Evolutionary conservation across 2,797 vertebrate genomes (phyloP), one percentile per base, ranked within the genome.

Genomic region (Vultur gryphus): DNA sequence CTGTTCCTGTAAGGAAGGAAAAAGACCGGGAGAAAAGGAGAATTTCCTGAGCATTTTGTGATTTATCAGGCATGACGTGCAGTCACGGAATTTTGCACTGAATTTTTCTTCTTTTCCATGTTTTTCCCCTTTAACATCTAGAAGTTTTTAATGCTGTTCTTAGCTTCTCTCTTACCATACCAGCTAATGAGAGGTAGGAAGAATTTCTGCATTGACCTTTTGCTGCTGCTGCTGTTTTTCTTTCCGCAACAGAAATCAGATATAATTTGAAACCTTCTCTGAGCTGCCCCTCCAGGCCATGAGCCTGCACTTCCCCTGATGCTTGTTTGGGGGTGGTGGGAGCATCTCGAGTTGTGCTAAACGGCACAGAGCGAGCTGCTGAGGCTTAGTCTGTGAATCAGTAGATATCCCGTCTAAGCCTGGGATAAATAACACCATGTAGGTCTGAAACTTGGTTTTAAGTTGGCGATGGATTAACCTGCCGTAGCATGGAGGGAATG

Each of bases 151-250:
- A 57, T 59, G 51, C 19, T 88, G 0, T n/a, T 69, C 62, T 39
- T 73, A 90, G 51, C 54, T 73, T 75, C 33, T 89, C 1, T 7
- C 57, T 77, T 73, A 33, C 8, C 0, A 0, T 39, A 29, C 19
- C 19, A 43, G n/a, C 39, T 95, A 84, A 90, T n/a, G 72, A 89
- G 65, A 24, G 13, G 21, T 57, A 54, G 55, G 49, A 85, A 59
- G 65, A 77, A 80, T 88, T 86, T 84, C 43, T 71, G 82, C 58
- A 8, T 10, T 85, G 93, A 85, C 94, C 81, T 95, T 88, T 91
- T 92, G 58, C 35, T 89, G 81, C 46, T 92, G 80, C 6, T 92
- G 66, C 4, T 77, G 59, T 87, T 72, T 92, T 48, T 31, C 86
- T 72, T 87, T 62, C 64, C 9, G 7, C 52, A 72, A 7, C 23